A percentile compares a stretch with the other conserved stretches of the same genome.
Evolutionary conservation across 2,113 vertebrate species (phyloP).

Genomic region (Balaenoptera acutorostrata): DNA sequence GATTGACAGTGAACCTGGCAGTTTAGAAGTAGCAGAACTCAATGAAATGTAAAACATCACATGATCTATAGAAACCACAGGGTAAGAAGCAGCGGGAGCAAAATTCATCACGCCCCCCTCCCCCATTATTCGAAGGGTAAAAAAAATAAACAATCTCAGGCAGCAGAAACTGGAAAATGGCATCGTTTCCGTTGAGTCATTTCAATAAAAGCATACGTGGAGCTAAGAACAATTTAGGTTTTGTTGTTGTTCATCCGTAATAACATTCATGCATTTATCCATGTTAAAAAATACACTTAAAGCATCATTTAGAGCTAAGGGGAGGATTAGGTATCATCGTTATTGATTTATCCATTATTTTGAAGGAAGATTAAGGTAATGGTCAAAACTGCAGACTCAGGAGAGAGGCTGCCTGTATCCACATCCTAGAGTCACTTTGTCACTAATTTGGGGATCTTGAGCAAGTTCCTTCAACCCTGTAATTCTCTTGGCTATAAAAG

Average conservation of each 20-base stretch:
- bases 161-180: neutral
- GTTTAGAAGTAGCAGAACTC: neutral
- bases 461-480: neutral
- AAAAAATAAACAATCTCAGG: neutral
- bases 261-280: neutral
- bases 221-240: neutral
- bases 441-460: neutral
- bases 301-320: neutral
- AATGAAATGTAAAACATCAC: neutral
- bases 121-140: neutral
- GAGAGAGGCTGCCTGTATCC: neutral
- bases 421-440: neutral
- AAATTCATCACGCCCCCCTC: accelerated
- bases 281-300: neutral
- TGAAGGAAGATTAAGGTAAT: neutral
- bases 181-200: neutral
- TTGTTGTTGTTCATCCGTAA: neutral
- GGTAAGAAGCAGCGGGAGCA: neutral
- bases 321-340: neutral
- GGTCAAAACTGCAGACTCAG: neutral
- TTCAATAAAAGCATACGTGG: neutral
- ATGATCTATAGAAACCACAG: neutral
- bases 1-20: neutral
- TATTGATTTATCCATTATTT: neutral
- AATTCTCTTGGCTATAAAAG: neutral